A percentile compares a stretch with the other conserved stretches of the same genome.
These are phyloP conservation scores for Pelecanoides urinatrix DNA, from an alignment of 2,113 vertebrate genomes.

Conservation along the genomic window DNA sequence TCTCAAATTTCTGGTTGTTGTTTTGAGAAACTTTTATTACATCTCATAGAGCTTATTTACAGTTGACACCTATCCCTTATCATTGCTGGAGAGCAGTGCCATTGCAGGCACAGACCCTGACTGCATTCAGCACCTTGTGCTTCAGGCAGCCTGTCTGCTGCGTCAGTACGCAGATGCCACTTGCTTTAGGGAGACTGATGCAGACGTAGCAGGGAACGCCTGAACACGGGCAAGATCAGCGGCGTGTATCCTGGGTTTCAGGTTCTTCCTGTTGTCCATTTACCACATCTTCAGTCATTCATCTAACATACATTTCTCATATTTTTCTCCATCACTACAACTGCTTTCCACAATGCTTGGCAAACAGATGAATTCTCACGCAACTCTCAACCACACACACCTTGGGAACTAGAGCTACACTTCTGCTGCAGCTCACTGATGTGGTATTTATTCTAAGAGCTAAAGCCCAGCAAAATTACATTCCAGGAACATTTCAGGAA, in stretches of 20 bases:
- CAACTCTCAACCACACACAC: neutral
- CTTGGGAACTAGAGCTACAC: neutral
- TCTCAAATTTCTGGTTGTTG: neutral
- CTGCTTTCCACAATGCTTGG: neutral
- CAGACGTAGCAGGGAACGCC: too few species aligned
- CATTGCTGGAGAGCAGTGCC: neutral
- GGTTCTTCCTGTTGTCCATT: neutral
- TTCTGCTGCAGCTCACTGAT: neutral
- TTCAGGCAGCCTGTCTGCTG: neutral
- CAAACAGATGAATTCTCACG: neutral
- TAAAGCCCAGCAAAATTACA: neutral
- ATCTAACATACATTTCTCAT: neutral
- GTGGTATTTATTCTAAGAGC: constrained; percentile 6
- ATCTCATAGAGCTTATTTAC: neutral
- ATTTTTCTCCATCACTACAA: neutral
- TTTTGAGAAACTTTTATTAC: neutral
- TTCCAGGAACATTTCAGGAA: constrained; percentile 6
- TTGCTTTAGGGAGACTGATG: neutral
- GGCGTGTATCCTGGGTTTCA: neutral
- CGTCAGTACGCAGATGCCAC: neutral
- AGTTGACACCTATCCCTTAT: neutral
- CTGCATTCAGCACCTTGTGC: neutral
- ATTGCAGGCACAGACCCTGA: neutral
- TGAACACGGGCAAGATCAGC: neutral
- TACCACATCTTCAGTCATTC: neutral